phyloP scores from a whole-genome alignment of 2,797 vertebrate genomes.

The Tapera naevia region DNA sequence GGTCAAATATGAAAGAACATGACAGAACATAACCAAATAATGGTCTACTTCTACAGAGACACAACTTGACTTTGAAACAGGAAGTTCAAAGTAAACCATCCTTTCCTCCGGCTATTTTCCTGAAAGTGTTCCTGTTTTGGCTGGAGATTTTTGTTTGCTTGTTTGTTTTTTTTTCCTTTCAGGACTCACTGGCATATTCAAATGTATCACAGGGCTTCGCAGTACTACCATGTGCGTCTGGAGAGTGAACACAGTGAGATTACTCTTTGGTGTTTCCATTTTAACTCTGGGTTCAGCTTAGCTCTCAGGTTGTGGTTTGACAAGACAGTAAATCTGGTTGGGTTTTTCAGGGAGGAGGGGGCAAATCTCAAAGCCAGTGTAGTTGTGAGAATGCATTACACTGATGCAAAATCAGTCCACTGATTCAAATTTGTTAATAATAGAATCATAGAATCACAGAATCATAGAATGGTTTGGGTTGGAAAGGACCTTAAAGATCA shows the following conservation, averaged over 20 bases:
- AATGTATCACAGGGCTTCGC: neutral
- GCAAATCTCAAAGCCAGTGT: neutral
- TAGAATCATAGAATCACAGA: no score
- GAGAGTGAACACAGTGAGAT: neutral
- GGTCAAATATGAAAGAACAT: neutral
- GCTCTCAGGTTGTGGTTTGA: neutral
- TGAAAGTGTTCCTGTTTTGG: slow-evolving; percentile 11
- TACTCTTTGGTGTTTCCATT: neutral
- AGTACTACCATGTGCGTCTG: neutral
- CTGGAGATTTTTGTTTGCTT: neutral
- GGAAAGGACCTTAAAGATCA: no score
- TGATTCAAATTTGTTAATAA: neutral
- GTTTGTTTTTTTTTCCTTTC: neutral
- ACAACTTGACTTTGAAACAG: neutral
- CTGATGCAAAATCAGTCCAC: neutral
- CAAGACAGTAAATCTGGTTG: neutral
- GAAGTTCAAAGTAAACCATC: neutral
- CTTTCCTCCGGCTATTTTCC: neutral
- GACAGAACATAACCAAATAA: neutral
- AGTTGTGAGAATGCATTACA: neutral
- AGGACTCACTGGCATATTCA: neutral
- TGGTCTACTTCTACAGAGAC: neutral
- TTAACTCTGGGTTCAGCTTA: neutral
- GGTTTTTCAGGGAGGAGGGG: neutral
- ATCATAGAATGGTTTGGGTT: no score